Evolutionary conservation across 2,888 invertebrate species (phyloP).

Genomic region (Alitta virens): DNA sequence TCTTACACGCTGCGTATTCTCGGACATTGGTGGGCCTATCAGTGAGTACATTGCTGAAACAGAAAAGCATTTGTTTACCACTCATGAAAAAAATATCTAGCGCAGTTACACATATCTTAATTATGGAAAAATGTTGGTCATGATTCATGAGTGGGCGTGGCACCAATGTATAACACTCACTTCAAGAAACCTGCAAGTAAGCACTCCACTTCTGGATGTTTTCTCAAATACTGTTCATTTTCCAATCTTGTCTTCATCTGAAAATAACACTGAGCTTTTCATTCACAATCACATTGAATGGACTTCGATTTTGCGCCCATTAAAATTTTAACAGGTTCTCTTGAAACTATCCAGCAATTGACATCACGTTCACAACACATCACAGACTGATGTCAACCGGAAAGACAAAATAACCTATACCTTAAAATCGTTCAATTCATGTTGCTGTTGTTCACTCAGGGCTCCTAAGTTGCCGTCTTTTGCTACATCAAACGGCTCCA

Average conservation of each 20-base stretch:
- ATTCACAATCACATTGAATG: too few species aligned
- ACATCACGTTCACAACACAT: too few species aligned
- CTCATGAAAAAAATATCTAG: too few species aligned
- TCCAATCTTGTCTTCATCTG: conserved; percentile 51
- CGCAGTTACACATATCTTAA: too few species aligned
- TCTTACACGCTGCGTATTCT: conserved; percentile 50
- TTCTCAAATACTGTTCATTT: conserved; percentile 51
- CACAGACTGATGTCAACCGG: too few species aligned
- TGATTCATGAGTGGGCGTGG: too few species aligned
- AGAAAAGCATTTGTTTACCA: neutral
- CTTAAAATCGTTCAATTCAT: conserved; percentile 53
- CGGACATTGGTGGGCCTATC: conserved; percentile 48
- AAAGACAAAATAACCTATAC: conserved; percentile 28
- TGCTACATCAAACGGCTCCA: conserved; percentile 54
- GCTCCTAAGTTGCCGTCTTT: conserved; percentile 50
- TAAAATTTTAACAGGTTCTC: too few species aligned
- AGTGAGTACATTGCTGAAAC: conserved; percentile 44
- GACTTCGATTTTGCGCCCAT: neutral
- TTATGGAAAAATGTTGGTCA: too few species aligned
- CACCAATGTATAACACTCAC: too few species aligned
- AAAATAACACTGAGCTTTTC: too few species aligned
- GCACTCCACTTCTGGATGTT: conserved; percentile 55
- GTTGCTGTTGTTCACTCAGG: conserved; percentile 51
- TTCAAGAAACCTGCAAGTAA: conserved; percentile 49
- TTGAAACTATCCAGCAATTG: too few species aligned